A percentile compares a stretch with the other conserved stretches of the same genome.
These are phyloP conservation scores for Pyralis farinalis DNA, from an alignment of 2,888 invertebrate species.

Conservation along the genomic window DNA sequence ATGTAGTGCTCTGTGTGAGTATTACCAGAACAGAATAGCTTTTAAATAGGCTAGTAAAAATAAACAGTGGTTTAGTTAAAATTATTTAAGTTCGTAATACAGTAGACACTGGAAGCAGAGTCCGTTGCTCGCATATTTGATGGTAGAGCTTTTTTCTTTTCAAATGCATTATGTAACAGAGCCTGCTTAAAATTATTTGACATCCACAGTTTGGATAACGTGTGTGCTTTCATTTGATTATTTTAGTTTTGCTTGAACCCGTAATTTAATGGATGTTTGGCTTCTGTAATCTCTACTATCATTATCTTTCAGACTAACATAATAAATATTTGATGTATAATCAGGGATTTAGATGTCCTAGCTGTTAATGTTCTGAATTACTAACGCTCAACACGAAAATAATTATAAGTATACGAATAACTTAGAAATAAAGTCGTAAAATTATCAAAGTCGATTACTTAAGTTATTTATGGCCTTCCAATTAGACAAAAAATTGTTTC, in stretches of 20 bases:
- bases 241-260: slow-evolving; percentile 1
- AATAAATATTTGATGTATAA: slow-evolving; percentile 10
- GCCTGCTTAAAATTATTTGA: not conserved
- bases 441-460: no score
- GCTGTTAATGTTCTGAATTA: not conserved
- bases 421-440: no score
- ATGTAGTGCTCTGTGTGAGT: not conserved
- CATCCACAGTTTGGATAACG: not conserved
- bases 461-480: not conserved
- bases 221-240: slow-evolving; percentile 20
- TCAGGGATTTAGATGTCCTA: not conserved
- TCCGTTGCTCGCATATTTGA: not conserved
- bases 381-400: no score
- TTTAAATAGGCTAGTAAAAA: slow-evolving; percentile 1
- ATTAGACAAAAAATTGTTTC: not conserved
- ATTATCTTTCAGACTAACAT: not conserved
- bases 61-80: not conserved
- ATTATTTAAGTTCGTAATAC: slow-evolving; percentile 1
- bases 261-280: not conserved
- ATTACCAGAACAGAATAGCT: slow-evolving; percentile 2
- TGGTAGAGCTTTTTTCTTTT: slow-evolving; percentile 4
- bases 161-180: slow-evolving; percentile 5
- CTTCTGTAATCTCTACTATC: no score
- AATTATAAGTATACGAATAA: no score
- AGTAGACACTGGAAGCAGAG: not conserved